A percentile compares a stretch with the other conserved stretches of the same genome.
phyloP scores from a whole-genome alignment of 2,888 invertebrate species.

The Saturnia pavonia region DNA sequence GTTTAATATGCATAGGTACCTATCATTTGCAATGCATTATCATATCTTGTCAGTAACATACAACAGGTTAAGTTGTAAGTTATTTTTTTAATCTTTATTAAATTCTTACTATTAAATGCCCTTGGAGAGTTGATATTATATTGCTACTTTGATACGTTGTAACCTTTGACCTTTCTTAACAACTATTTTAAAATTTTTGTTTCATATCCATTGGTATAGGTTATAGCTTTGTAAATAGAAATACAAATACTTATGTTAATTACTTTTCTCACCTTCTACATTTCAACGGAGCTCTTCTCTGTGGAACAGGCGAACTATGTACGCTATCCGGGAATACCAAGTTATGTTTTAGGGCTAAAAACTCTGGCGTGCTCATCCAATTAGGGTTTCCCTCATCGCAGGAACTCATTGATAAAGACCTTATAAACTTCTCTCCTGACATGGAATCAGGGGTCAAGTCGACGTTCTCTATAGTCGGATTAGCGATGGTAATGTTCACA shows the following conservation, averaged over 20 bases:
- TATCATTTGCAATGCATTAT: not conserved
- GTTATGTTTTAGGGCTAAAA: conserved; percentile 90
- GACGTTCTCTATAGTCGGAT: conserved; percentile 87
- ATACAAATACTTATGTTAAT: not conserved
- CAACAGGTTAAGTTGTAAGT: not conserved
- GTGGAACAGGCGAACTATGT: conserved; percentile 88
- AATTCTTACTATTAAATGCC: not conserved
- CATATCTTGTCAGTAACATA: not conserved
- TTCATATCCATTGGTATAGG: too few relatives aligned
- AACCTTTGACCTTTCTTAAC: not conserved
- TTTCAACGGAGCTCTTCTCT: conserved; percentile 83
- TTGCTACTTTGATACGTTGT: not conserved
- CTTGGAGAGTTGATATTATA: not conserved
- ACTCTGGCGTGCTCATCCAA: conserved; percentile 91
- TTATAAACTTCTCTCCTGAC: conserved; percentile 80
- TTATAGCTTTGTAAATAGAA: not conserved
- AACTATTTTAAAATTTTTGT: too few relatives aligned
- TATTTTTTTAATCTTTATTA: not conserved
- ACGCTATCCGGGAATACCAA: conserved; percentile 90
- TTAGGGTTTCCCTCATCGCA: conserved; percentile 88
- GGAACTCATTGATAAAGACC: conserved; percentile 85
- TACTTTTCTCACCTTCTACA: conserved; percentile 77
- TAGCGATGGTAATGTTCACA: conserved; percentile 86
- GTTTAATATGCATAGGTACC: not conserved
- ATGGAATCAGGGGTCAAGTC: conserved; percentile 85